phyloP scores from a whole-genome alignment of 2,888 invertebrate species.

The Dolomedes plantarius region DNA sequence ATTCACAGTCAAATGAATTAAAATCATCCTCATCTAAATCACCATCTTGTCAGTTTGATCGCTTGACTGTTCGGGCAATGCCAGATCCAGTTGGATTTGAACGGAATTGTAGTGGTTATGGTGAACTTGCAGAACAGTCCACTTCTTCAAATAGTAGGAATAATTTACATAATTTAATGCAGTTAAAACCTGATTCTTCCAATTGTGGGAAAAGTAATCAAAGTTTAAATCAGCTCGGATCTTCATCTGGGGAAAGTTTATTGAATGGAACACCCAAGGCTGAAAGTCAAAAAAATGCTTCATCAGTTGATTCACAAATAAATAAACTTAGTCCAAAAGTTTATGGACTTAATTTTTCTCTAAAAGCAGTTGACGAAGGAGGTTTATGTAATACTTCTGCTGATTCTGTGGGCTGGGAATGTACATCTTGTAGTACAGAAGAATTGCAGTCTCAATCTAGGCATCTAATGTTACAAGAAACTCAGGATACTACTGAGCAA shows the following conservation, averaged over 20 bases:
- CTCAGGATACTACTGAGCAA: slow-evolving; percentile 52
- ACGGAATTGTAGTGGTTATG: slow-evolving; percentile 55
- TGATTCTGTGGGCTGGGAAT: slow-evolving; percentile 66
- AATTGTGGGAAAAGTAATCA: slow-evolving; percentile 21
- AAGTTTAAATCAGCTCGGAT: slow-evolving; percentile 24
- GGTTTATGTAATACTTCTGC: slow-evolving; percentile 52
- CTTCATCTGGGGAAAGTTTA: slow-evolving; percentile 25
- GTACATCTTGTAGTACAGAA: slow-evolving; percentile 66
- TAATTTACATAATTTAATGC: slow-evolving; percentile 76
- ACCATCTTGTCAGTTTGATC: slow-evolving; percentile 73
- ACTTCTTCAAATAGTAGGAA: slow-evolving; percentile 76
- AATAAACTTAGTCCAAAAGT: slow-evolving; percentile 84
- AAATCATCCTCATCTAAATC: slow-evolving; percentile 32
- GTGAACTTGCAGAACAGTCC: slow-evolving; percentile 75
- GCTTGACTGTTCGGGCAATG: slow-evolving; percentile 83
- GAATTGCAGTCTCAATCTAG: slow-evolving; percentile 52
- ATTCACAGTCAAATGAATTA: slow-evolving; percentile 43
- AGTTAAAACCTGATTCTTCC: slow-evolving; percentile 48
- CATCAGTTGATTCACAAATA: slow-evolving; percentile 73
- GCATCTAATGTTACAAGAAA: slow-evolving; percentile 55
- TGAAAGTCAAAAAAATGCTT: slow-evolving; percentile 34
- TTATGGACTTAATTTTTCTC: slow-evolving; percentile 76
- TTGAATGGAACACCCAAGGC: slow-evolving; percentile 6
- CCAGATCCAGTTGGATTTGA: slow-evolving; percentile 79
- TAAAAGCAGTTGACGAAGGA: slow-evolving; percentile 58